phyloP scores from a whole-genome alignment of 2,797 vertebrate species.

The Etheostoma perlongum region DNA sequence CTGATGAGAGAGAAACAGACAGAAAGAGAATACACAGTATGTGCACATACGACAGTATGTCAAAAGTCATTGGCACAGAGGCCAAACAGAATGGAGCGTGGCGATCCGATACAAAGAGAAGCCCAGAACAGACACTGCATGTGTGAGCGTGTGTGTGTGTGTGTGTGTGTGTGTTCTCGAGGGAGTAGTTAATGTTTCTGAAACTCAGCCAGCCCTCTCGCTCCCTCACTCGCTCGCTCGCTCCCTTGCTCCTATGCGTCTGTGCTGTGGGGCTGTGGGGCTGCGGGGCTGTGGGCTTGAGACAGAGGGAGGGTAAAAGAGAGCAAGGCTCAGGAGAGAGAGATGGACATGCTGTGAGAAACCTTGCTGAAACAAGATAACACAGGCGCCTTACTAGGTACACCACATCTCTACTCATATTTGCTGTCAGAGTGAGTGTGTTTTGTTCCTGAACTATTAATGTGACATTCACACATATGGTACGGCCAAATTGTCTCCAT shows the following conservation, averaged over 20 bases:
- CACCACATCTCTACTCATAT: conserved; percentile 45
- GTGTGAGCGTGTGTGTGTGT: conserved; percentile 31
- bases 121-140: conserved; percentile 33
- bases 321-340: conserved; percentile 40
- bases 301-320: conserved; percentile 33
- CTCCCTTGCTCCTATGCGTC: conserved; percentile 20
- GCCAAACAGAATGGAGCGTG: conserved; percentile 46
- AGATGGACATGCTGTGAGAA: conserved; percentile 50
- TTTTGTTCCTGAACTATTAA: conserved; percentile 45
- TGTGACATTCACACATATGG: conserved; percentile 34
- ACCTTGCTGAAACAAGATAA: conserved; percentile 62
- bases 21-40: conserved; percentile 46
- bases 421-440: conserved; percentile 36
- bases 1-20: conserved; percentile 52
- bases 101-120: conserved; percentile 34
- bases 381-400: conserved; percentile 51
- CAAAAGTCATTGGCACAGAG: conserved; percentile 49
- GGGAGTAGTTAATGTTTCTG: conserved; percentile 73
- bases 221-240: not conserved
- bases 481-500: not conserved
- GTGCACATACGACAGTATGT: conserved; percentile 63
- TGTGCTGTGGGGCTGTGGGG: conserved; percentile 7
- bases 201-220: conserved; percentile 48
- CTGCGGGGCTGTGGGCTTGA: conserved; percentile 22
- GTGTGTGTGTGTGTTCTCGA: conserved; percentile 50